Base-by-base conservation (phyloP, 1,140 invertebrate genomes). In the Limonius californicus region DNA sequence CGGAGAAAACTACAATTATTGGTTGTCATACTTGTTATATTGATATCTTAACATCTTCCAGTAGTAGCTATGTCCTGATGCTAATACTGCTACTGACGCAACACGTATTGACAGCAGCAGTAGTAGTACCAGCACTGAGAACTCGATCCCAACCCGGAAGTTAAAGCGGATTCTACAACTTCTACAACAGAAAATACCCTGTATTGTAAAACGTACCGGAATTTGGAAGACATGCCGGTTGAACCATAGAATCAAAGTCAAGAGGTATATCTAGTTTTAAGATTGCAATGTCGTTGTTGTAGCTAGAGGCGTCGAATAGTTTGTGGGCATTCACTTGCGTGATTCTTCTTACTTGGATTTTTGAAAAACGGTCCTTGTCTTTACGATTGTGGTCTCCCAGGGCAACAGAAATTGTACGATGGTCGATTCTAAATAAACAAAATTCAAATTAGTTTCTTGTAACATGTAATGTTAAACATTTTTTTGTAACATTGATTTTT, bases 251-350 rank as follows among this genome's bases (percentile, higher is more conserved):
- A 43, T 82, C 82, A 32, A 86, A 80, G 4, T 83, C 76, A 0
- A 91, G 79, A 0, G 85, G 81, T n/a, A 80, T 69, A 61, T 86
- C 82, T 35, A 94, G 78, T 54, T 86, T 82, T 15, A 94, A 76
- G 0, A 94, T 76, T 0, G 90, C 91, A 57, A 94, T 91, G 68
- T 94, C 92, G 70, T 92, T 90, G 72, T 92, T 86, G 66, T 86
- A 89, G 1, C 82, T 89, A 15, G 80, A 79, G 0, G 80, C 72
- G 73, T 90, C 85, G 74, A 88, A 93, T 42, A 85, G 77, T 12
- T 87, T 82, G 68, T 93, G 90, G 2, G 83, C 57, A 1, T 70
- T 79, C 0, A 83, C 70, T 1, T 73, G 74, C 18, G 77, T 79
- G 0, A 83, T 67, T 1, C 76, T 70, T 3, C 81, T 64, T 0